These are phyloP conservation scores for Gallinago jamesoni DNA, from an alignment of 2,113 vertebrate species.

Conservation along the genomic window DNA sequence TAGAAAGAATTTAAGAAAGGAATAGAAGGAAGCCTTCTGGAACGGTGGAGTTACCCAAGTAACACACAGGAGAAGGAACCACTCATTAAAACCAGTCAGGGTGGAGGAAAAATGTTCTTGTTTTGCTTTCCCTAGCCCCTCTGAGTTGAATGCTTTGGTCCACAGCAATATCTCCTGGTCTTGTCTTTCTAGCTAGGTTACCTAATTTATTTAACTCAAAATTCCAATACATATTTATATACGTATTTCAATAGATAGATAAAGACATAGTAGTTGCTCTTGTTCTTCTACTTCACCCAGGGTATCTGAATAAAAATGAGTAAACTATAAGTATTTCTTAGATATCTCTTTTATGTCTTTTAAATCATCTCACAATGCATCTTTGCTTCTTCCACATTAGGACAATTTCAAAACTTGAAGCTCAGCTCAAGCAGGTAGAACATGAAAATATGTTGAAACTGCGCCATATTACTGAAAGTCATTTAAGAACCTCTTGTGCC, in stretches of 20 bases:
- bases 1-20: not conserved
- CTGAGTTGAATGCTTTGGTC: not conserved
- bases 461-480: constrained; percentile 73
- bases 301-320: not conserved
- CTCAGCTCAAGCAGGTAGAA: constrained; percentile 93
- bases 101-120: not conserved
- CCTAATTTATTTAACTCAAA: not conserved
- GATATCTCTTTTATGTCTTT: not conserved
- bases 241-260: not conserved
- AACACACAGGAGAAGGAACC: not conserved
- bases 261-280: not conserved
- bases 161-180: not conserved
- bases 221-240: not conserved
- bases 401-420: constrained; percentile 89
- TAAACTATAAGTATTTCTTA: not conserved
- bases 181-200: not conserved
- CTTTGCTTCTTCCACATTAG: constrained; percentile 68
- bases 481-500: constrained; percentile 73
- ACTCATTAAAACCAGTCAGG: not conserved
- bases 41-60: not conserved
- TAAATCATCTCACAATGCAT: not conserved
- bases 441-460: constrained; percentile 84
- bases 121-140: not conserved
- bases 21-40: not conserved
- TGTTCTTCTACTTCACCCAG: not conserved